phyloP scores from a whole-genome alignment of 1,140 invertebrate genomes.

The Lasioglossum baleicum region DNA sequence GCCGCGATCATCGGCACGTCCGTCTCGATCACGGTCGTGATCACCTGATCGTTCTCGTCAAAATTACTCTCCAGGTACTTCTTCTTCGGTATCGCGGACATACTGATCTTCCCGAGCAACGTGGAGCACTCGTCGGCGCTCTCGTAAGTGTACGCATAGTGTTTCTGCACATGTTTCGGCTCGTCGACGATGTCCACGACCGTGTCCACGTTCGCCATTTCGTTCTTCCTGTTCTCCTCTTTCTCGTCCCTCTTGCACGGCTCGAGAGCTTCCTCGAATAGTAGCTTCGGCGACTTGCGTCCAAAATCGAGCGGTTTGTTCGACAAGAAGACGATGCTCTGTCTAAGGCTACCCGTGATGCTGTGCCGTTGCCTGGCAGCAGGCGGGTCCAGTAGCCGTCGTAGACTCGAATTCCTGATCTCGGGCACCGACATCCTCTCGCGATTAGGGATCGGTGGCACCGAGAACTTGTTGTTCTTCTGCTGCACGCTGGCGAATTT shows the following conservation, averaged over 20 bases:
- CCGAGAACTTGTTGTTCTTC: slow-evolving; percentile 15
- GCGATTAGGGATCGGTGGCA: slow-evolving; percentile 48
- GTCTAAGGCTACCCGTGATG: slow-evolving; percentile 68
- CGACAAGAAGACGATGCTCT: slow-evolving; percentile 53
- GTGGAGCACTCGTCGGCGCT: slow-evolving; percentile 59
- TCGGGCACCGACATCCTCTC: slow-evolving; percentile 76
- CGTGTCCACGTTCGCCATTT: slow-evolving; percentile 17
- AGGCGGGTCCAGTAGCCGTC: slow-evolving; percentile 74
- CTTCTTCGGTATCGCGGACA: slow-evolving; percentile 67
- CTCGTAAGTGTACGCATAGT: slow-evolving; percentile 76
- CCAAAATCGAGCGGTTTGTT: slow-evolving; percentile 54
- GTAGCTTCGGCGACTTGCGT: slow-evolving; percentile 40
- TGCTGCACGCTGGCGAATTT: neutral
- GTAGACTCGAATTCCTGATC: slow-evolving; percentile 74
- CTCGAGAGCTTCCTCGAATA: slow-evolving; percentile 62
- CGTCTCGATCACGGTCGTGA: slow-evolving; percentile 76
- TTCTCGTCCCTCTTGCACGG: slow-evolving; percentile 51
- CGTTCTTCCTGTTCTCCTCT: slow-evolving; percentile 49
- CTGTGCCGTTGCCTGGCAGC: slow-evolving; percentile 72
- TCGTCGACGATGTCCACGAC: slow-evolving; percentile 43
- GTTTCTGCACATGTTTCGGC: slow-evolving; percentile 73
- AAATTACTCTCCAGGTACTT: slow-evolving; percentile 77
- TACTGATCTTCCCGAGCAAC: slow-evolving; percentile 59
- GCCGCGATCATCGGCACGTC: slow-evolving; percentile 70
- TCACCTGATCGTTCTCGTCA: slow-evolving; percentile 75